Evolutionary conservation across 2,888 invertebrate species (phyloP), one percentile per base, ranked within the genome.

Genomic region (Griposia aprilina): DNA sequence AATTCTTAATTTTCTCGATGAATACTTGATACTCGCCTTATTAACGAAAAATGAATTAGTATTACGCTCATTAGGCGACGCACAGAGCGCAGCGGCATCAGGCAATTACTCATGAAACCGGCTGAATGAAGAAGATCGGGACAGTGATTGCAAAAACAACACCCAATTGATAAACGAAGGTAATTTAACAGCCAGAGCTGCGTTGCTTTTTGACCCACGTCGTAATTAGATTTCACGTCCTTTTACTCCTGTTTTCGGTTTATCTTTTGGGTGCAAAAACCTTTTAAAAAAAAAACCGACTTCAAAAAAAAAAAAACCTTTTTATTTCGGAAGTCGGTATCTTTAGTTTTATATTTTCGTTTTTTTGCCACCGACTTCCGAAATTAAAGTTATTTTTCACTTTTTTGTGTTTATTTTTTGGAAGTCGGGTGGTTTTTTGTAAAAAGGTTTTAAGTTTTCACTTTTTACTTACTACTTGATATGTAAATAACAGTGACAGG

Each of bases 81-180:
- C 45, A 62, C 36, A 55, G 15, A 50, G 50, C 75, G 26, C 50
- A 63, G 48, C 50, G 23, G n/a, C 62, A 75, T 10, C 50, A 36
- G 20, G 26, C 23, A 70, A 65, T 75, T 69, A 55, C 48, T 70
- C 55, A 66, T 60, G 30, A 55, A 82, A 70, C 75, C 50, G 15
- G 6, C 10, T 76, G 70, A 70, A 82, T 50, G 62, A 59, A 77
- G 20, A 50, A 62, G 60, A 78, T 69, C 62, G 36, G 36, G 72
- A 26, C 71, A 36, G 59, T 63, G 62, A 72, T 68, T 77, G 77
- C 71, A 82, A 55, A 76, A 71, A 76, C 57, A 70, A 57, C 67
- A 26, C 72, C n/a, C 26, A 59, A 72, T 59, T 68, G 52, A 82
- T 72, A 72, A 77, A 77, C 62, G 67, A 68, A 76, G 50, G 69